These are phyloP conservation scores for Promerops cafer DNA, from an alignment of 2,113 vertebrate species.

Conservation along the genomic window DNA sequence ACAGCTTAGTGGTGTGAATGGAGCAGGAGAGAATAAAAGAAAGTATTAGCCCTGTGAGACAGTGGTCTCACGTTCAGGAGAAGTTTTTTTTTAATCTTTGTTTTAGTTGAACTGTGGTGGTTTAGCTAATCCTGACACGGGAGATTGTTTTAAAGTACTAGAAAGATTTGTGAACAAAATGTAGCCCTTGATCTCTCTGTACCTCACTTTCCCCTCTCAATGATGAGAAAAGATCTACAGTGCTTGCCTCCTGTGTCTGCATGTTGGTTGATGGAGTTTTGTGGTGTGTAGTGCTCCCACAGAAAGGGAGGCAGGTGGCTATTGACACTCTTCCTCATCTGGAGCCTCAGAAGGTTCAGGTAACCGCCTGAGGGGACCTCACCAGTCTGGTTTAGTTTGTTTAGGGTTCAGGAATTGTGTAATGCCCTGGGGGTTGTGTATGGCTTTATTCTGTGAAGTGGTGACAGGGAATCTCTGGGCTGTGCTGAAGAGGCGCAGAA, in stretches of 20 bases:
- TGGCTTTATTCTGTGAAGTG: neutral
- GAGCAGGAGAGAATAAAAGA: neutral
- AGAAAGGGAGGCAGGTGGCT: neutral
- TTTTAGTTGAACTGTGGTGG: neutral
- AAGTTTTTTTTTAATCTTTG: neutral
- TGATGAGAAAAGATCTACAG: neutral
- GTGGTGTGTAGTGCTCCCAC: neutral
- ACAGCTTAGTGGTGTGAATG: neutral
- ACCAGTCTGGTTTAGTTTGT: neutral
- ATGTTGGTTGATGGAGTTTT: rapidly evolving
- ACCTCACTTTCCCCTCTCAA: neutral
- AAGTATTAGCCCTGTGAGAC: neutral
- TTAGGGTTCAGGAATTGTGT: neutral
- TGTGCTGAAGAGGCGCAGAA: neutral
- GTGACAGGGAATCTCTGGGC: neutral
- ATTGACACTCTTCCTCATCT: neutral
- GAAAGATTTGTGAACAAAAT: neutral
- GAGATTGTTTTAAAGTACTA: neutral
- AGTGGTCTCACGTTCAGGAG: neutral
- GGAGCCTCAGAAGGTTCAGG: neutral
- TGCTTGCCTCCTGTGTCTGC: neutral
- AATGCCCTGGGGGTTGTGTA: neutral
- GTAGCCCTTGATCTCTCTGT: neutral
- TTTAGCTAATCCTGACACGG: neutral
- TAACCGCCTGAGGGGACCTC: neutral